Conservation (phyloP, 2,888 invertebrate genomes). For the Automeris io region DNA sequence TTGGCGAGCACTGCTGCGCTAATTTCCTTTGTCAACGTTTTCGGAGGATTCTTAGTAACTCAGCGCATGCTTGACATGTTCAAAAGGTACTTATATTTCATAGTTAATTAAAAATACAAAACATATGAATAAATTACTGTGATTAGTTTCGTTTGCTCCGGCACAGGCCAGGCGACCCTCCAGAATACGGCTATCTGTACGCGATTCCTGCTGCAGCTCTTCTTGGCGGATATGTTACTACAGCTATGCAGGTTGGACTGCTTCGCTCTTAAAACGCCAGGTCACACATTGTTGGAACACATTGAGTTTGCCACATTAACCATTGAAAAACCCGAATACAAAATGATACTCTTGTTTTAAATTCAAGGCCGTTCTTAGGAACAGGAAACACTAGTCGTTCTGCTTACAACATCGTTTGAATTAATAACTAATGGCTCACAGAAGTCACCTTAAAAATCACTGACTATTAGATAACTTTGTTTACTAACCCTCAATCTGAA, state of each 20-base stretch:
- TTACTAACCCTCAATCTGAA: too few species aligned
- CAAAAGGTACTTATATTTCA: constrained; percentile 74
- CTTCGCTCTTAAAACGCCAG: neutral
- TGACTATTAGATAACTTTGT: too few species aligned
- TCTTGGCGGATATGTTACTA: constrained; percentile 80
- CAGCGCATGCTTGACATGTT: constrained; percentile 96
- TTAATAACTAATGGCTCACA: too few species aligned
- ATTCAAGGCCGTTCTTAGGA: too few species aligned
- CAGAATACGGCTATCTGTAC: constrained; percentile 89
- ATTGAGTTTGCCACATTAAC: too few species aligned
- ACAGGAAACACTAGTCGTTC: too few species aligned
- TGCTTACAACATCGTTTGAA: too few species aligned
- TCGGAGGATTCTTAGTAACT: constrained; percentile 93
- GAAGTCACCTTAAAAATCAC: too few species aligned
- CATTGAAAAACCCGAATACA: too few species aligned
- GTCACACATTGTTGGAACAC: too few species aligned
- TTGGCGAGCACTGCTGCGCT: constrained; percentile 90
- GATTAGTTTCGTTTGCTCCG: neutral
- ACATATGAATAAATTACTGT: neutral
- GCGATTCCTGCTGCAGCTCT: constrained; percentile 85
- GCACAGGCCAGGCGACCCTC: constrained; percentile 86
- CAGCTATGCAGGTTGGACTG: constrained; percentile 71
- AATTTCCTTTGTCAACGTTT: constrained; percentile 92
- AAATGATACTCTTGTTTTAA: too few species aligned
- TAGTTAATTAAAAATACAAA: neutral